Evolutionary conservation across 2,888 invertebrate genomes (phyloP).

Genomic region (Xylophagus ater): DNA sequence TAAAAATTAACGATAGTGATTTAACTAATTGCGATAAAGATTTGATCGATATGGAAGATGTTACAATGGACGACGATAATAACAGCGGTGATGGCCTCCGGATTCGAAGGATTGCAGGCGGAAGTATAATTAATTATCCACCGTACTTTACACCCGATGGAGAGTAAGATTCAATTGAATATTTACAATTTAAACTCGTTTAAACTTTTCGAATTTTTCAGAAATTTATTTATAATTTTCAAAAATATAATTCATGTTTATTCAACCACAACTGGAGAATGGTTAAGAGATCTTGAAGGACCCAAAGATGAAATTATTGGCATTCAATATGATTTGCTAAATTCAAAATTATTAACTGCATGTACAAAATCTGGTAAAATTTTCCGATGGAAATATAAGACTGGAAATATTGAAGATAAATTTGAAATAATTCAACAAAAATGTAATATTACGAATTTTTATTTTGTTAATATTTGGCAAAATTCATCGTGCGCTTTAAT

Average conservation of each 20-base stretch:
- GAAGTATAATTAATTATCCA: slow-evolving; percentile 47
- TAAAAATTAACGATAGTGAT: slow-evolving; percentile 3
- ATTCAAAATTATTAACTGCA: slow-evolving; percentile 41
- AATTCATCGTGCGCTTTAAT: slow-evolving; percentile 28
- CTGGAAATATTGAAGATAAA: slow-evolving; percentile 37
- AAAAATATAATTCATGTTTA: slow-evolving; percentile 50
- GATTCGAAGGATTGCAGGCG: slow-evolving; percentile 49
- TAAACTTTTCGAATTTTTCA: slow-evolving; percentile 27
- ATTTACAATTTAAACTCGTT: neutral
- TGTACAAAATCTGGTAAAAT: slow-evolving; percentile 47
- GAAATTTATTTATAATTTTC: slow-evolving; percentile 50
- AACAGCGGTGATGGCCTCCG: slow-evolving; percentile 39
- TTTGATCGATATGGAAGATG: neutral
- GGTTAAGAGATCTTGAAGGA: slow-evolving; percentile 46
- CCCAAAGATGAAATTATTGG: slow-evolving; percentile 42
- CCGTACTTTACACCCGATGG: slow-evolving; percentile 51
- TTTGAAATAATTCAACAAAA: slow-evolving; percentile 13
- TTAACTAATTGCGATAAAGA: neutral
- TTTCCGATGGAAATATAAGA: slow-evolving; percentile 51
- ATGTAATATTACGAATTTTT: slow-evolving; percentile 22
- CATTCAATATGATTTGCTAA: slow-evolving; percentile 40
- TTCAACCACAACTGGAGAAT: slow-evolving; percentile 53
- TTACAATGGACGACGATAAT: slow-evolving; percentile 21
- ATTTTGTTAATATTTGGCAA: slow-evolving; percentile 26
- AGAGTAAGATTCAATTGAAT: slow-evolving; percentile 41